A percentile compares a stretch with the other conserved stretches of the same genome.
Conservation (phyloP, 2,797 vertebrate genomes). For the Fistularia tabacaria region DNA sequence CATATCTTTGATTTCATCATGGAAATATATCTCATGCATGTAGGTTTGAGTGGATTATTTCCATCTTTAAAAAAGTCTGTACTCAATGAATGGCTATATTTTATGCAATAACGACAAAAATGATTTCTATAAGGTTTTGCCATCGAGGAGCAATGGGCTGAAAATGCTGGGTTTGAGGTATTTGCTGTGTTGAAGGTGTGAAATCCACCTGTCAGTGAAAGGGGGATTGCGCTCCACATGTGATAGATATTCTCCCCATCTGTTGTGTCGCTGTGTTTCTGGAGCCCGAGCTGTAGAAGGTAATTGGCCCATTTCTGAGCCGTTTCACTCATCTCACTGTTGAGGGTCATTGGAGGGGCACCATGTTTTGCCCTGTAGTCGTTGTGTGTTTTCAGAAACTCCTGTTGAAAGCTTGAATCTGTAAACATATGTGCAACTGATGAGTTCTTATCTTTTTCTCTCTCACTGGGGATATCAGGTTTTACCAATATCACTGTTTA, state of each 20-base stretch:
- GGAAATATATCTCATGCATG: no score
- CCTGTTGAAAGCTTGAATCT: conserved; percentile 56
- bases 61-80: no score
- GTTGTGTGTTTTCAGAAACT: conserved; percentile 70
- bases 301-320: conserved; percentile 69
- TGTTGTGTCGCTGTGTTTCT: conserved; percentile 45
- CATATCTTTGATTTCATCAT: no score
- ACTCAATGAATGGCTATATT: no score
- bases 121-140: no score
- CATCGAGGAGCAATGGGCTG: background rate
- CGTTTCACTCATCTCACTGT: conserved; percentile 18
- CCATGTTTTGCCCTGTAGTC: conserved; percentile 53
- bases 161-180: background rate
- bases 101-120: no score
- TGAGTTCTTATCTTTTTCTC: no score
- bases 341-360: conserved; percentile 38
- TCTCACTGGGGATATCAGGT: no score
- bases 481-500: no score
- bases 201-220: conserved; percentile 40
- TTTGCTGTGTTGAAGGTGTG: background rate
- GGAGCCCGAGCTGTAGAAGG: conserved; percentile 6
- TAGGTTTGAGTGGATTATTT: no score
- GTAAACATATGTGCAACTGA: background rate
- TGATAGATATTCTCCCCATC: conserved; percentile 70
- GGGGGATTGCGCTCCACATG: conserved; percentile 15